These are phyloP conservation scores for Cariama cristata DNA, from an alignment of 2,113 vertebrate genomes.

Conservation along the genomic window DNA sequence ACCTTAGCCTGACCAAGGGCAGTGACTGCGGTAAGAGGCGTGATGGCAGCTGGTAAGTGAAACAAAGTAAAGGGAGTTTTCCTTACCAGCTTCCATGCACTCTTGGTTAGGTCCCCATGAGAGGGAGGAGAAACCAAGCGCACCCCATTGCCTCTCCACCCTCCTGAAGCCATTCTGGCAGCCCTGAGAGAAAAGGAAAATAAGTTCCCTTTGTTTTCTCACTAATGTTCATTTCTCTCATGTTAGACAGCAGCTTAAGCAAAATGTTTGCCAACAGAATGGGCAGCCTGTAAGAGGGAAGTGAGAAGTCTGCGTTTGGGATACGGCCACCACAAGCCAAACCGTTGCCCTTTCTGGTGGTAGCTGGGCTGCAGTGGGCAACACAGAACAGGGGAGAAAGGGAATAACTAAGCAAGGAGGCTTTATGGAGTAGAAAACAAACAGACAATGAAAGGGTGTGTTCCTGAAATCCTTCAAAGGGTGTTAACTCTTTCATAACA, in stretches of 20 bases:
- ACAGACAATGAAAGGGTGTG: slow-evolving; percentile 54
- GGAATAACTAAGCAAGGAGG: background rate
- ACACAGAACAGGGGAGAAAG: background rate
- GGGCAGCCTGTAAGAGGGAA: slow-evolving; percentile 8
- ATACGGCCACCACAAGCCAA: background rate
- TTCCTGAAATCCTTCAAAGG: slow-evolving; percentile 56
- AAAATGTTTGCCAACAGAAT: background rate
- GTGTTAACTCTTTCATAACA: slow-evolving; percentile 66
- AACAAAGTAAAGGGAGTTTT: background rate
- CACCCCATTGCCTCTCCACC: background rate
- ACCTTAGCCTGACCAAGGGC: background rate
- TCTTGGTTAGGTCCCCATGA: background rate
- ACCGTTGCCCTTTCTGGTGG: background rate
- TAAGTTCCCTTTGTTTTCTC: background rate
- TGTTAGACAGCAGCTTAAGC: background rate
- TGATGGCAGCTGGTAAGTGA: background rate
- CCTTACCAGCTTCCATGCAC: background rate
- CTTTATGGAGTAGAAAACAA: slow-evolving; percentile 39
- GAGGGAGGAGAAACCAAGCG: background rate
- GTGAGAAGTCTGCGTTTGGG: background rate
- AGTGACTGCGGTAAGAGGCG: background rate
- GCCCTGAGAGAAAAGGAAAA: background rate
- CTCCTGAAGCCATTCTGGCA: background rate
- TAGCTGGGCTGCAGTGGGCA: background rate
- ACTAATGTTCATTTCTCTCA: background rate